Evolutionary conservation across 2,797 vertebrate species (phyloP).

Genomic region (Catamblyrhynchus diadema): DNA sequence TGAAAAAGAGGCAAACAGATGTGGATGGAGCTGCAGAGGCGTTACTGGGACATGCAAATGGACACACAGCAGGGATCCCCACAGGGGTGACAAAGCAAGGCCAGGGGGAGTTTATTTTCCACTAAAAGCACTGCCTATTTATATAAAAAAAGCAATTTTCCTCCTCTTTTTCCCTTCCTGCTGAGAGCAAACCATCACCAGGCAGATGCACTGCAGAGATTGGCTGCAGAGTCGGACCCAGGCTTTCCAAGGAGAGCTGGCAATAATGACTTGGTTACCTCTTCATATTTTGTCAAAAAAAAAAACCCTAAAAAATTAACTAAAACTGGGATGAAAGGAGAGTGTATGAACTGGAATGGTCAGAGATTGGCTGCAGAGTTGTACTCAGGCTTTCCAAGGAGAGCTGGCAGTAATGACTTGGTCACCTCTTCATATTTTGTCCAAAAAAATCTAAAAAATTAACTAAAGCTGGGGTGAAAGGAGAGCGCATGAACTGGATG

Average conservation of each 20-base stretch:
- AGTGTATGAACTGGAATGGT: background rate
- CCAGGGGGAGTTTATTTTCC: background rate
- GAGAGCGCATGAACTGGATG: background rate
- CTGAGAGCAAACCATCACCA: background rate
- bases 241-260: background rate
- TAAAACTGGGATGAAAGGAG: background rate
- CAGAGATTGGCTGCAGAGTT: background rate
- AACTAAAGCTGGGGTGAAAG: background rate
- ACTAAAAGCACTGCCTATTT: background rate
- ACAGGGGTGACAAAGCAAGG: background rate
- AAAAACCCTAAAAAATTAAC: background rate
- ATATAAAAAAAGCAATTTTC: background rate
- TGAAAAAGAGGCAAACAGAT: conserved; percentile 15
- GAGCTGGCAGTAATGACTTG: background rate
- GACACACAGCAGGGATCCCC: background rate
- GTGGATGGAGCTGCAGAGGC: conserved; percentile 30
- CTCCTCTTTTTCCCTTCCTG: background rate
- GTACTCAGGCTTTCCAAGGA: background rate
- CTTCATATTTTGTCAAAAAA: background rate
- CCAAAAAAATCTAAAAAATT: background rate
- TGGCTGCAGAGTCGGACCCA: background rate
- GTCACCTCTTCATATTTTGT: background rate
- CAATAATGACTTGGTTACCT: background rate
- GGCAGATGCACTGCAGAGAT: background rate
- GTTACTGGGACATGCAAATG: background rate